phyloP scores from a whole-genome alignment of 1,140 invertebrate species.

The Acromyrmex echinatior region DNA sequence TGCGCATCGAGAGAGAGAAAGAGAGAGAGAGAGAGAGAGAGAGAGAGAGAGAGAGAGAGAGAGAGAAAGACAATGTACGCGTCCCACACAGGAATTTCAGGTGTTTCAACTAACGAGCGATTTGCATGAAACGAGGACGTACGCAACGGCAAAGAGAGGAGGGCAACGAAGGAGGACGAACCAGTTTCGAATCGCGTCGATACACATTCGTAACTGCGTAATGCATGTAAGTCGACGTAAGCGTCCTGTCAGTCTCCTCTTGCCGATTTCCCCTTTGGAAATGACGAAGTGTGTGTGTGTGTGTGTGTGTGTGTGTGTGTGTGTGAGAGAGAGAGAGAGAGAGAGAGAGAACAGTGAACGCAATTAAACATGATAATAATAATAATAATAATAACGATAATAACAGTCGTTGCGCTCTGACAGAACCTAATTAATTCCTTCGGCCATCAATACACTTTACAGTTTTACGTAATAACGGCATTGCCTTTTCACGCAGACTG shows the following conservation, averaged over 20 bases:
- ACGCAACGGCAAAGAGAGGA: constrained; percentile 4
- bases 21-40: not conserved
- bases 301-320: too few species aligned
- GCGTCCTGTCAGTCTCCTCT: constrained; percentile 33
- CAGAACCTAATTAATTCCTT: constrained; percentile 7
- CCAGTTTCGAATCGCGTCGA: constrained; percentile 67
- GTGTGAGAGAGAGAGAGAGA: too few species aligned
- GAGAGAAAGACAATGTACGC: constrained; percentile 58
- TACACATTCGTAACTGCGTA: constrained; percentile 70
- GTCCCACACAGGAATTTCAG: constrained; percentile 78
- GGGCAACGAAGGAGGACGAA: constrained; percentile 58
- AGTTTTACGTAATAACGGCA: constrained; percentile 4
- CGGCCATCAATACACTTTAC: not conserved
- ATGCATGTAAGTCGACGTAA: constrained; percentile 65
- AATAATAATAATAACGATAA: constrained; percentile 21
- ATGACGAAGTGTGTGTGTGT: not conserved
- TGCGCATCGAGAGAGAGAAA: constrained; percentile 55
- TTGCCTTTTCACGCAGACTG: not conserved
- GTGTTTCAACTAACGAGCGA: constrained; percentile 78
- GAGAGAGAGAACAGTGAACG: not conserved
- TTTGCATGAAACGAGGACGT: constrained; percentile 77
- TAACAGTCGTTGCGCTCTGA: not conserved
- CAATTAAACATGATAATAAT: constrained; percentile 4
- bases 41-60: constrained; percentile 20
- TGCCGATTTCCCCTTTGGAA: constrained; percentile 53